Percentiles rank a stretch among this genome's conserved stretches.
Conservation (phyloP, 1,140 invertebrate species). For the Micrasema minimum region DNA sequence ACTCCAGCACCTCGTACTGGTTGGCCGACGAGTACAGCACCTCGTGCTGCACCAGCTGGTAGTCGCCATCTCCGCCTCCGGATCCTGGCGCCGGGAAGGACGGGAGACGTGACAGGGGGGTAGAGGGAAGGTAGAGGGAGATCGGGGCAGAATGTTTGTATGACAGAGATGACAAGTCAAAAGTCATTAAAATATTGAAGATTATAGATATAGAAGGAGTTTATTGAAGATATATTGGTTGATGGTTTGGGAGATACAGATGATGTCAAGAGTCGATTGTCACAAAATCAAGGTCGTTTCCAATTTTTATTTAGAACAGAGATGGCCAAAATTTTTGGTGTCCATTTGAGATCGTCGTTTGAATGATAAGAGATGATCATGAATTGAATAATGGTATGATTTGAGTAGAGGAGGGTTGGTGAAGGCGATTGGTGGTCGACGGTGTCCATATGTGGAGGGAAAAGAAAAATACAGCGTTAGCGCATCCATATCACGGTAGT, state of each 20-base stretch:
- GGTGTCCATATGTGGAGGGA: constrained; percentile 28
- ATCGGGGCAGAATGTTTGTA: not conserved
- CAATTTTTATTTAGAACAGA: too few species aligned
- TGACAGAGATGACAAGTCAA: not conserved
- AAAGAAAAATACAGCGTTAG: constrained; percentile 33
- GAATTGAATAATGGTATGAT: too few species aligned
- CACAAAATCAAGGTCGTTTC: too few species aligned
- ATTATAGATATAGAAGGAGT: not conserved
- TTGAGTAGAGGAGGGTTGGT: not conserved
- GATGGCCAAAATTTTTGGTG: too few species aligned
- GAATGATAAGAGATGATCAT: too few species aligned
- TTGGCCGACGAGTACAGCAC: constrained; percentile 89
- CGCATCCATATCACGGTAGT: constrained; percentile 6
- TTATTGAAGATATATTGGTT: not conserved
- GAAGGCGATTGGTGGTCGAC: constrained; percentile 4
- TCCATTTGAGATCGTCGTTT: too few species aligned
- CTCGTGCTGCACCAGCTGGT: constrained; percentile 98
- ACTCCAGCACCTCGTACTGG: constrained; percentile 88
- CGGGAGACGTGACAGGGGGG: not conserved
- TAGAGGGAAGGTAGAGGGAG: not conserved
- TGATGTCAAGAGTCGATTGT: too few species aligned
- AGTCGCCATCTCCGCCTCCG: constrained; percentile 92
- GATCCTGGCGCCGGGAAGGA: constrained; percentile 65
- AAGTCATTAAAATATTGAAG: not conserved
- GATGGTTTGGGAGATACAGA: too few species aligned